Conservation (phyloP, 2,797 vertebrate genomes). For the Pagetopsis macropterus region DNA sequence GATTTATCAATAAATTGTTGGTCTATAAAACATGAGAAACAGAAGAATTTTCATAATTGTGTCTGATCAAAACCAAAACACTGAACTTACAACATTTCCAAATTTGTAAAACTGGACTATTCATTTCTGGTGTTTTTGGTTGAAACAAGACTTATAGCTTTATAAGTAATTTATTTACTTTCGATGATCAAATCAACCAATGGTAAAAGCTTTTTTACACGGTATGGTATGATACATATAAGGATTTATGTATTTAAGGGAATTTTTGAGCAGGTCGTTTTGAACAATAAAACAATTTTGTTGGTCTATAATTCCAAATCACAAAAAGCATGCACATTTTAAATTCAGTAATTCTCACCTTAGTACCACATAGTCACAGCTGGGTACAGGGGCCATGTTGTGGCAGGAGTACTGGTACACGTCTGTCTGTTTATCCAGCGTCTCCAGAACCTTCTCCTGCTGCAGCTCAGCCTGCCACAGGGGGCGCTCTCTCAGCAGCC, state of each 20-base stretch:
- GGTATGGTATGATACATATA: background rate
- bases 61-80: background rate
- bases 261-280: background rate
- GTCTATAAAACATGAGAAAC: background rate
- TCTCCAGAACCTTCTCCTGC: slow-evolving; percentile 91
- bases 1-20: background rate
- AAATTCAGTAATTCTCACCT: slow-evolving; percentile 79
- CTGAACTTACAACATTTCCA: background rate
- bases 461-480: slow-evolving; percentile 87
- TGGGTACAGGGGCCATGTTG: slow-evolving; percentile 91
- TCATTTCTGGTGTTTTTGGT: background rate
- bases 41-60: background rate
- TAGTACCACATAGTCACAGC: slow-evolving; percentile 90
- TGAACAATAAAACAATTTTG: background rate
- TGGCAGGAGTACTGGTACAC: slow-evolving; percentile 89
- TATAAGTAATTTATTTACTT: background rate
- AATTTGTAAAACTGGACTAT: background rate
- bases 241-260: background rate
- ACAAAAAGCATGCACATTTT: background rate
- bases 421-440: slow-evolving; percentile 90
- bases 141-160: background rate
- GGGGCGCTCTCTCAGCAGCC: slow-evolving; percentile 89
- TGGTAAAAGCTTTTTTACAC: background rate
- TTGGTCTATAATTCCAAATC: background rate
- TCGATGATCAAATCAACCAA: background rate